phyloP scores from a whole-genome alignment of 2,113 vertebrate species.

The Elephantulus edwardii region DNA sequence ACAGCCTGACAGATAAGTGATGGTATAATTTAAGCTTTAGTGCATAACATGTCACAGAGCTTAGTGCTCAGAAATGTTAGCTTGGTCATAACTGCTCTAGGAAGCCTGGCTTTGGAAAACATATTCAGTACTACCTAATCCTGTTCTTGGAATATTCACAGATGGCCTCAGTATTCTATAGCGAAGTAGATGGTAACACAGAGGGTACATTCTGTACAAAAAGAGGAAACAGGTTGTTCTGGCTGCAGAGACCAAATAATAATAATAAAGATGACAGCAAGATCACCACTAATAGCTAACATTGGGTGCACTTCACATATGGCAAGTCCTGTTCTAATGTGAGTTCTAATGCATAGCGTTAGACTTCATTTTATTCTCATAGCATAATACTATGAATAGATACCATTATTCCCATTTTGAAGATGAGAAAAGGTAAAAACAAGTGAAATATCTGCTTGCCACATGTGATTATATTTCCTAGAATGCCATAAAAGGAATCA shows the following conservation, averaged over 20 bases:
- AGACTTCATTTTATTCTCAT: background rate
- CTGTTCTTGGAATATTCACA: background rate
- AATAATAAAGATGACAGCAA: too few species aligned
- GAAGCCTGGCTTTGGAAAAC: background rate
- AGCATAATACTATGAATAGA: background rate
- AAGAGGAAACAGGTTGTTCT: background rate
- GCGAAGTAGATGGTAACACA: background rate
- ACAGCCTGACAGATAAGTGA: too few species aligned
- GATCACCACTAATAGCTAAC: background rate
- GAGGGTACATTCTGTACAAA: background rate
- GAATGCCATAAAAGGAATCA: background rate
- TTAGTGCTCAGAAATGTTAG: background rate
- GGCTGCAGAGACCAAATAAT: background rate
- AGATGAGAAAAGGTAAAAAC: background rate
- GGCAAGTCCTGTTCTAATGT: background rate
- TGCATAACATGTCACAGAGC: background rate
- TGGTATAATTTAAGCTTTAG: too few species aligned
- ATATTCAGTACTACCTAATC: background rate
- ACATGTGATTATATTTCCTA: background rate
- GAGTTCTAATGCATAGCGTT: too few species aligned
- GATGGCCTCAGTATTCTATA: background rate
- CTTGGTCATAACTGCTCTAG: background rate
- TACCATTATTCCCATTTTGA: background rate
- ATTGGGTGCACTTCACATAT: accelerated
- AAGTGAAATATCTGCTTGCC: background rate